These are phyloP conservation scores for Brachyhypopomus occidentalis DNA, from an alignment of 2,113 vertebrate species.

Conservation along the genomic window DNA sequence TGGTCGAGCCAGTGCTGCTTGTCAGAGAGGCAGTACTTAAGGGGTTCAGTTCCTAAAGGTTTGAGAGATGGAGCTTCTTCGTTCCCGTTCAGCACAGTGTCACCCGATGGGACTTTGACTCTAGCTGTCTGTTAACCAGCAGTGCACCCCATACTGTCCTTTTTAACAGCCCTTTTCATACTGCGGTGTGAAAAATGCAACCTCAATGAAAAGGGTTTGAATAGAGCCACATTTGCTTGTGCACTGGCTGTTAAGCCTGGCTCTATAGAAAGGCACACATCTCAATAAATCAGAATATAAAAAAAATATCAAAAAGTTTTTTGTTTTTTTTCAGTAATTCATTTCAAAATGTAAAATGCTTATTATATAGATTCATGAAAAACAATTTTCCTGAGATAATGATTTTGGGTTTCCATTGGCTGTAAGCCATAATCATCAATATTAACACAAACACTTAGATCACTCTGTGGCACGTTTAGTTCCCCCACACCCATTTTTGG, in stretches of 20 bases:
- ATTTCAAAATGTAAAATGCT: too few relatives aligned
- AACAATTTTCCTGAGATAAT: too few relatives aligned
- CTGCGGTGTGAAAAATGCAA: neutral
- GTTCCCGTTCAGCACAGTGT: neutral
- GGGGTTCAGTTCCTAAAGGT: neutral
- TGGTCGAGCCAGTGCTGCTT: neutral
- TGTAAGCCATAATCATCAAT: too few relatives aligned
- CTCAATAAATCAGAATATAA: too few relatives aligned
- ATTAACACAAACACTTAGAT: too few relatives aligned
- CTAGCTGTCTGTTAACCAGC: neutral
- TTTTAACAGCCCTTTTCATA: slow-evolving; percentile 1
- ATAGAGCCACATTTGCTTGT: neutral
- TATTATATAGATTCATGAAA: too few relatives aligned
- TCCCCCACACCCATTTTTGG: too few relatives aligned
- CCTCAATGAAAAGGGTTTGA: neutral
- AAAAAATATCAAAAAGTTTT: too few relatives aligned
- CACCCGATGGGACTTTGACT: neutral
- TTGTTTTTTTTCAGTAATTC: too few relatives aligned
- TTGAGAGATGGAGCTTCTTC: neutral
- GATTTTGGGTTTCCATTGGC: too few relatives aligned
- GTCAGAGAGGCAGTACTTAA: neutral
- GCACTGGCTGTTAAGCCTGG: neutral
- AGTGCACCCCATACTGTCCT: neutral
- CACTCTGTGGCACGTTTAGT: too few relatives aligned
- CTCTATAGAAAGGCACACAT: neutral